Percentiles rank a stretch among this genome's conserved stretches.
Conservation (phyloP, 2,113 vertebrate species). For the Actenoides hombroni region DNA sequence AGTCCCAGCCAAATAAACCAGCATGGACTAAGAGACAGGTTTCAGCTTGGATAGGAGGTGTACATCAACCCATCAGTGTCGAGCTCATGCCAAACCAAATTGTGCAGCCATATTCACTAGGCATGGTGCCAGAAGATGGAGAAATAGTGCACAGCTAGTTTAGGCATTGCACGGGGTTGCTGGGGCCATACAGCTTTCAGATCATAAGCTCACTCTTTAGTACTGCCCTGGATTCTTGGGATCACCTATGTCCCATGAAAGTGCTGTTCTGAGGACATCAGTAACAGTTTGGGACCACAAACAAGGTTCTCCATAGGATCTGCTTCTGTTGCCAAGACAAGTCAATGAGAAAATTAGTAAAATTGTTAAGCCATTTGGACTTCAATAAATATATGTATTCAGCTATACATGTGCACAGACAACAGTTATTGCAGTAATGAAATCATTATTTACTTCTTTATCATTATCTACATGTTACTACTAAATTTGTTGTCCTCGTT, state of each 20-base stretch:
- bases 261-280: neutral
- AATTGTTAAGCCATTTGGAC: neutral
- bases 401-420: neutral
- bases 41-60: neutral
- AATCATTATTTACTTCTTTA: neutral
- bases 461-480: neutral
- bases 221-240: neutral
- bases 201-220: neutral
- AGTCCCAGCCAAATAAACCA: neutral
- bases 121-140: neutral
- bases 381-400: neutral
- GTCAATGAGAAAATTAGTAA: neutral
- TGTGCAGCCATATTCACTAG: neutral
- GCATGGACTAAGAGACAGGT: neutral
- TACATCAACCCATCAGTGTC: rapidly evolving
- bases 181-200: neutral
- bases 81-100: neutral
- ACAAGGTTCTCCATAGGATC: neutral
- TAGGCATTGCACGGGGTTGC: rapidly evolving
- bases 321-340: neutral
- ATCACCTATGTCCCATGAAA: neutral
- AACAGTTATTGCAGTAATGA: neutral
- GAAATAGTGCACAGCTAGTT: neutral
- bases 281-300: neutral
- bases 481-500: neutral